Evolutionary conservation across 2,113 vertebrate genomes (phyloP).

Genomic region (Rhinopomastus cyanomelas): DNA sequence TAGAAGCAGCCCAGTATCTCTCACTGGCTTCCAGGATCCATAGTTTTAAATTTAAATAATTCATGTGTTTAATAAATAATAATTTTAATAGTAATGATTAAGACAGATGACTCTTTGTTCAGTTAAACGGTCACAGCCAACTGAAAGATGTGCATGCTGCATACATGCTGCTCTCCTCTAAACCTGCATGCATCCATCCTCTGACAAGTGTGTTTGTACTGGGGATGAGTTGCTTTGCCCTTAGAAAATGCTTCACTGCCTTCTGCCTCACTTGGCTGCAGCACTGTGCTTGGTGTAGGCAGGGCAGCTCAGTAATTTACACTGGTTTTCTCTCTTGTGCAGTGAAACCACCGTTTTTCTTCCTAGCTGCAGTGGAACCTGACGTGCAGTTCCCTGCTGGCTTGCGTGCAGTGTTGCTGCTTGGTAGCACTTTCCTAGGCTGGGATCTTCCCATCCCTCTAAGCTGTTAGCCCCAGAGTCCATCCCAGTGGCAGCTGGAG

Average conservation of each 20-base stretch:
- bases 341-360: not conserved
- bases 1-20: not conserved
- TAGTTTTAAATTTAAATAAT: constrained; percentile 43
- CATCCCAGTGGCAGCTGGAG: not conserved
- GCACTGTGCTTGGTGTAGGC: not conserved
- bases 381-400: not conserved
- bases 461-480: not conserved
- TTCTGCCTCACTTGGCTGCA: not conserved
- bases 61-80: constrained; percentile 61
- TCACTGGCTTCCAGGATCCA: not conserved
- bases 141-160: not conserved
- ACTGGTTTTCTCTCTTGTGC: not conserved
- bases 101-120: constrained; percentile 45
- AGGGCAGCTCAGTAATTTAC: not conserved
- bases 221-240: not conserved
- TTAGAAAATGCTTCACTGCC: not conserved
- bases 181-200: not conserved
- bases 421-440: not conserved
- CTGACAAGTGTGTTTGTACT: not conserved
- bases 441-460: not conserved
- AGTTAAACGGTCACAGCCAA: constrained; percentile 38
- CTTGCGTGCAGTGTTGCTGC: accelerated
- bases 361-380: not conserved
- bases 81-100: constrained; percentile 67
- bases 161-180: not conserved